phyloP scores from a whole-genome alignment of 2,888 invertebrate species.

The Pollenia griseotomentosa region DNA sequence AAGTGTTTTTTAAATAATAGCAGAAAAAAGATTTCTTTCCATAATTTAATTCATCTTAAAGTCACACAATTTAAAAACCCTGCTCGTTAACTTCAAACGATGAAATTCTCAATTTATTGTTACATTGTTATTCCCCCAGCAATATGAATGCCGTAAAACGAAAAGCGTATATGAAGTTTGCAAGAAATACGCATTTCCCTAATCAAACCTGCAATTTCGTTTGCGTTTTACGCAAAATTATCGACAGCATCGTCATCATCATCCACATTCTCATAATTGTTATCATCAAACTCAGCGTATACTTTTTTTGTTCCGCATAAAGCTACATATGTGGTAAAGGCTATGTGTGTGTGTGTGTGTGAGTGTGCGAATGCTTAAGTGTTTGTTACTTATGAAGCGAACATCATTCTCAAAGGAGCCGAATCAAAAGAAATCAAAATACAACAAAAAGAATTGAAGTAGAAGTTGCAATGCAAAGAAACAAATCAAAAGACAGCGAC shows the following conservation, averaged over 20 bases:
- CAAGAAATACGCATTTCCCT: constrained; percentile 40
- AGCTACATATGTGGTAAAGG: not conserved
- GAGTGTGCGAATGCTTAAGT: not conserved
- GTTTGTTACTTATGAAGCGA: constrained; percentile 39
- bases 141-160: not conserved
- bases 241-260: constrained; percentile 33
- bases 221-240: constrained; percentile 53
- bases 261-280: not conserved
- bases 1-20: not conserved
- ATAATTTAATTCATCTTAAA: constrained; percentile 44
- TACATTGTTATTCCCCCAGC: constrained; percentile 52
- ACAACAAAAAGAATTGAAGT: constrained; percentile 40
- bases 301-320: constrained; percentile 28
- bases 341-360: not conserved
- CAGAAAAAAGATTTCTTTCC: not conserved
- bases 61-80: constrained; percentile 22
- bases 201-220: constrained; percentile 43
- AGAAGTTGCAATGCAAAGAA: not conserved
- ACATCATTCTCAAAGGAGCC: constrained; percentile 54
- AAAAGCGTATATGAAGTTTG: constrained; percentile 7
- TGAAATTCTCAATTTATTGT: constrained; percentile 22
- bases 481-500: constrained; percentile 51
- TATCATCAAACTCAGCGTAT: not conserved
- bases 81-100: constrained; percentile 52
- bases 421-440: constrained; percentile 47